A percentile compares a stretch with the other conserved stretches of the same genome.
phyloP scores from a whole-genome alignment of 1,140 invertebrate species.

The Eubasilissa regina region DNA sequence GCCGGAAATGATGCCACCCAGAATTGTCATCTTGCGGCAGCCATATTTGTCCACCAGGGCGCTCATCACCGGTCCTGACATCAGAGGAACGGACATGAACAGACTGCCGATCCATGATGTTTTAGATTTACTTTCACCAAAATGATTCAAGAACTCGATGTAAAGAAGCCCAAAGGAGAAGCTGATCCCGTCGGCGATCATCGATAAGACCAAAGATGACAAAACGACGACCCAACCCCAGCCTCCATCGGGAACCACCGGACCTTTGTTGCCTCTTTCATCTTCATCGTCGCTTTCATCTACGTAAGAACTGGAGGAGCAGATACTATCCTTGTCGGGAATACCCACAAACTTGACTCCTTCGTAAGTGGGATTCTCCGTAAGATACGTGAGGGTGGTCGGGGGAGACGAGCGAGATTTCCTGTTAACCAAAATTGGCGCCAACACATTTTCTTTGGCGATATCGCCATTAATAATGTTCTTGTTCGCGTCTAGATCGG shows the following conservation, averaged over 20 bases:
- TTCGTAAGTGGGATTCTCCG: constrained; percentile 62
- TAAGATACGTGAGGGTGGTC: constrained; percentile 40
- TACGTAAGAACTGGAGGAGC: constrained; percentile 66
- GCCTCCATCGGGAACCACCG: constrained; percentile 79
- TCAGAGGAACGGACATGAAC: constrained; percentile 89
- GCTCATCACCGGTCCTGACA: constrained; percentile 90
- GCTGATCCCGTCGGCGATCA: constrained; percentile 96
- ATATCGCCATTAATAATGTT: constrained; percentile 41
- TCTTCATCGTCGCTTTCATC: constrained; percentile 62
- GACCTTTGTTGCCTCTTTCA: constrained; percentile 60
- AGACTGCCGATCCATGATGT: constrained; percentile 92
- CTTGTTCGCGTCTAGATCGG: constrained; percentile 59
- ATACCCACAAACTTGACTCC: constrained; percentile 71
- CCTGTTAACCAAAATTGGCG: constrained; percentile 21
- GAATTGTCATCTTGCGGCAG: constrained; percentile 87
- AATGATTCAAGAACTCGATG: constrained; percentile 89
- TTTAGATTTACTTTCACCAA: constrained; percentile 84
- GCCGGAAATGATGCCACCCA: constrained; percentile 83
- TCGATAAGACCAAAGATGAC: constrained; percentile 87
- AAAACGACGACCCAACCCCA: constrained; percentile 93
- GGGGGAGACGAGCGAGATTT: constrained; percentile 23
- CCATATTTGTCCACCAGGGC: constrained; percentile 91
- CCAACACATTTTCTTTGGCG: constrained; percentile 24
- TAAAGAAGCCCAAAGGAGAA: constrained; percentile 94
- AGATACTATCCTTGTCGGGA: constrained; percentile 71